Base-by-base conservation (phyloP, 92 coral and sea anemone genomes). In the Chrysogorgia sp. region DNA sequence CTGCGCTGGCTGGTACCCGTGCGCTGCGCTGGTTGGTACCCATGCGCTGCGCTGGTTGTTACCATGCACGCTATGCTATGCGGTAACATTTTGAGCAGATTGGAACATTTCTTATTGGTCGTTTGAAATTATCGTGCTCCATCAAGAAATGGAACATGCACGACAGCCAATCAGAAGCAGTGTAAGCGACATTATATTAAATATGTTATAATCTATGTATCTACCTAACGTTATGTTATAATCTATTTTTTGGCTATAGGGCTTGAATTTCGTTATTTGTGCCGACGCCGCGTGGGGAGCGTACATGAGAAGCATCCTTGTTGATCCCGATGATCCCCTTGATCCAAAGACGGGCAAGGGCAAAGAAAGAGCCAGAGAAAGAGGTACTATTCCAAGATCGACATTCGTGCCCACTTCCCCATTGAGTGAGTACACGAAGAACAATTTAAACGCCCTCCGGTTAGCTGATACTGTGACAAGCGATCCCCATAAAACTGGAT, bases 211-310 rank as follows among this genome's bases (percentile, higher is more conserved):
- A n/a, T n/a, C n/a, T n/a, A n/a, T n/a, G 43, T 37, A 37, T 37
- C 43, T 37, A 12, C 43, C 43, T 12, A 37, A 12, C 43, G 5
- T 37, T 12, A 4, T 37, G 12, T 12, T 4, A 37, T 4, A 4
- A 37, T 12, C 12, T 12, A 37, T 4, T 47, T 15, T 47, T 15
- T n/a, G 12, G 12, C 0, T 49, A 9, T 61, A 92, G 97, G 97
- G 97, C 7, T 83, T 92, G 23, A 86, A 90, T 81, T 92, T 87
- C 84, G 71, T 75, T 60, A 61, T 92, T 53, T 88, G 87, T 29
- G 97, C 90, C 1, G 97, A 92, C 58, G 97, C 85, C 23, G 97
- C 97, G 3, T 92, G 97, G 97, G 97, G 97, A 22, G 97, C 91
- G 5, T 92, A 92, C 76, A 90, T 92, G 77, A 82, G 92, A 33